Evolutionary conservation across 2,888 invertebrate species (phyloP).

Genomic region (Dynastes tityus): DNA sequence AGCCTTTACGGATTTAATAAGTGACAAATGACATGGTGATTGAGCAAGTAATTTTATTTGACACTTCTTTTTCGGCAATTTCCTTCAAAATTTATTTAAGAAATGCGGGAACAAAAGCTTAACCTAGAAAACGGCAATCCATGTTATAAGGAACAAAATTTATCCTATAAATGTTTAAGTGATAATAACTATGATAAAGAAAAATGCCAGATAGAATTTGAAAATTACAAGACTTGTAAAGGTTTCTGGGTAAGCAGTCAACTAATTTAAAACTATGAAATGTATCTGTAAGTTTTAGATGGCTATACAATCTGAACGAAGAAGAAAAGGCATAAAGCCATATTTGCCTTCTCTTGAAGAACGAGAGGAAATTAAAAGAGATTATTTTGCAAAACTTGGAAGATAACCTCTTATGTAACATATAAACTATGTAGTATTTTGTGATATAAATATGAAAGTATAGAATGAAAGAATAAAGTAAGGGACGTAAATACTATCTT

Average conservation of each 20-base stretch:
- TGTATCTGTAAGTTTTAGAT: slow-evolving; percentile 71
- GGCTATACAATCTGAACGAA: slow-evolving; percentile 75
- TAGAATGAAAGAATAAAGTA: neutral
- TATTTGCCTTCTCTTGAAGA: slow-evolving; percentile 81
- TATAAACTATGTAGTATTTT: neutral
- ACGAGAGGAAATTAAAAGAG: slow-evolving; percentile 77
- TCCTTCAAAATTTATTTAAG: neutral
- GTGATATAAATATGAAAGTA: neutral
- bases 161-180: slow-evolving; percentile 81
- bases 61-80: neutral
- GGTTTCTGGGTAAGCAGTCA: slow-evolving; percentile 83
- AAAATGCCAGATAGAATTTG: slow-evolving; percentile 79
- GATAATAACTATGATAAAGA: slow-evolving; percentile 79
- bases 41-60: neutral
- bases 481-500: too few relatives aligned
- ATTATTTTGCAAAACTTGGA: slow-evolving; percentile 71
- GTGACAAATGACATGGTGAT: too few relatives aligned
- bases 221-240: slow-evolving; percentile 86
- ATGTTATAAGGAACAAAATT: slow-evolving; percentile 80
- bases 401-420: slow-evolving; percentile 32
- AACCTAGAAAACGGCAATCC: slow-evolving; percentile 68
- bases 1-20: too few relatives aligned
- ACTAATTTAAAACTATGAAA: neutral
- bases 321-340: slow-evolving; percentile 77
- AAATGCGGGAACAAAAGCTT: slow-evolving; percentile 50